Conservation (phyloP, 2,797 vertebrate genomes). For the Arctocebus calabarensis region DNA sequence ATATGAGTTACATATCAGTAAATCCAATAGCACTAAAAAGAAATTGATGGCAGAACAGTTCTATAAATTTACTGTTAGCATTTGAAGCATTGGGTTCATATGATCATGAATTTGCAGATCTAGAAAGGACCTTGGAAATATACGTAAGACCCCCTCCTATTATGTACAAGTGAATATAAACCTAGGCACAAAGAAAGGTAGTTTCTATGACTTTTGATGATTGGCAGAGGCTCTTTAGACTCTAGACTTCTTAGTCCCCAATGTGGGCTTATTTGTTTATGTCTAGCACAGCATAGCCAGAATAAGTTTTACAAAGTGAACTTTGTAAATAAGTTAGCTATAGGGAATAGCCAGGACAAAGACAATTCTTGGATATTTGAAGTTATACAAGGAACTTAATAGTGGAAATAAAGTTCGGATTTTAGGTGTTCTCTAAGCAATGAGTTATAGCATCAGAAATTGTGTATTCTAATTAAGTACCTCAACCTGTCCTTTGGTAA, state of each 20-base stretch:
- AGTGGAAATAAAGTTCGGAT: neutral
- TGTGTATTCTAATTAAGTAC: neutral
- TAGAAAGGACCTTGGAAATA: constrained; percentile 32
- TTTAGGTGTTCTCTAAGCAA: neutral
- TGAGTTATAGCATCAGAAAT: neutral
- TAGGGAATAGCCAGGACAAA: constrained; percentile 35
- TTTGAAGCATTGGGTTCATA: neutral
- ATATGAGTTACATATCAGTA: constrained; percentile 7
- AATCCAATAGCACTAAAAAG: neutral
- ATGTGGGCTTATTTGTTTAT: neutral
- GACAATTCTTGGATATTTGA: constrained; percentile 11
- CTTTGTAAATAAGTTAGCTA: neutral
- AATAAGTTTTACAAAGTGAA: too few relatives aligned
- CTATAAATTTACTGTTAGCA: constrained; percentile 44
- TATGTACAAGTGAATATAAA: constrained; percentile 40
- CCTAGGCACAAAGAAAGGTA: neutral
- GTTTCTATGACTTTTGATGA: constrained; percentile 20
- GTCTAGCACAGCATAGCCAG: neutral
- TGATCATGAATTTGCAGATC: neutral
- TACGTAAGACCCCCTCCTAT: neutral
- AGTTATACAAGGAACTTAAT: neutral
- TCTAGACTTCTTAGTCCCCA: neutral
- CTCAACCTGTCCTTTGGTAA: neutral
- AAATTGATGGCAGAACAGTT: constrained; percentile 43
- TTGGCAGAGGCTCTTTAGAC: neutral